A percentile compares a stretch with the other conserved stretches of the same genome.
phyloP scores from a whole-genome alignment of 2,797 vertebrate species.

The Columba guinea region DNA sequence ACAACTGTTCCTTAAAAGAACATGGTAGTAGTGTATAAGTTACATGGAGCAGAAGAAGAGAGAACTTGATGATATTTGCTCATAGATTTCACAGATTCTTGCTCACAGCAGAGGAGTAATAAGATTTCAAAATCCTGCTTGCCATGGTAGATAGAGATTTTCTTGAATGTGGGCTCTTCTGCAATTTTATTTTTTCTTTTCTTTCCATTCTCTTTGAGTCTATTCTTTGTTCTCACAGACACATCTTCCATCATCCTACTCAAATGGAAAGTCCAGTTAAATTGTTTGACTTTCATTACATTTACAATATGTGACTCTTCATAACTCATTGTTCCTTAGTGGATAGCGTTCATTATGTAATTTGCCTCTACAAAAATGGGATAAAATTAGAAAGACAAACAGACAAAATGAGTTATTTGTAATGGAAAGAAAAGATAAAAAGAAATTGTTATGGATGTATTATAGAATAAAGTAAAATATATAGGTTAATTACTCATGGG shows the following conservation, averaged over 20 bases:
- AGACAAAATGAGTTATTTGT: slow-evolving; percentile 8
- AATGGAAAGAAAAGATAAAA: slow-evolving; percentile 2
- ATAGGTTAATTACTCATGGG: slow-evolving; percentile 17
- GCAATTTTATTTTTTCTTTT: background rate
- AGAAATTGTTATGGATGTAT: background rate
- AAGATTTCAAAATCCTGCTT: background rate
- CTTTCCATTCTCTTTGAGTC: background rate
- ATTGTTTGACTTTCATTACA: background rate
- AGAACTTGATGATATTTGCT: background rate
- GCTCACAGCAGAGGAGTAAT: background rate
- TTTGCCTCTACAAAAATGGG: background rate
- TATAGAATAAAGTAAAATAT: slow-evolving; percentile 16
- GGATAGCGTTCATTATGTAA: slow-evolving; percentile 3
- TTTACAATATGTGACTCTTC: background rate
- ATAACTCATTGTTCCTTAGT: background rate
- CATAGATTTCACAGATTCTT: background rate
- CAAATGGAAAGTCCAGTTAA: background rate
- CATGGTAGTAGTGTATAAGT: background rate
- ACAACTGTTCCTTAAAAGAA: background rate
- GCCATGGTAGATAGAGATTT: background rate
- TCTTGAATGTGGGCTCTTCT: background rate
- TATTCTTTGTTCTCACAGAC: background rate
- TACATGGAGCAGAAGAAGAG: background rate
- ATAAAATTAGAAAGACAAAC: slow-evolving; percentile 24
- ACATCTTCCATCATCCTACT: background rate